Percentiles rank a stretch among this genome's conserved stretches.
These are phyloP conservation scores for Hemibagrus guttatus DNA, from an alignment of 2,797 vertebrate genomes.

Conservation along the genomic window DNA sequence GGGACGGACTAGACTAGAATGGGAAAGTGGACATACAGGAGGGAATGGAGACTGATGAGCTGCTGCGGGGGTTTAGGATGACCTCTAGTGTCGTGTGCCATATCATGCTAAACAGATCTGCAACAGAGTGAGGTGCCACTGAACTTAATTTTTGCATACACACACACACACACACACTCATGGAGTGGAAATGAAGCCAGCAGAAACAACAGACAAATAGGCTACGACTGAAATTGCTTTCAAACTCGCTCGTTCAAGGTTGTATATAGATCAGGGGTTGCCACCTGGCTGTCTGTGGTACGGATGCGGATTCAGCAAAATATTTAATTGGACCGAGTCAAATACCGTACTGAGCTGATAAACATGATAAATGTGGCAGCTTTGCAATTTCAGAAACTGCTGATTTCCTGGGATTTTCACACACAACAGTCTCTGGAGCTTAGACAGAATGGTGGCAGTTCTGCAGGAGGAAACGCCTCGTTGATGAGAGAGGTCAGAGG, in stretches of 20 bases:
- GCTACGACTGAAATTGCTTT: background rate
- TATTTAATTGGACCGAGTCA: background rate
- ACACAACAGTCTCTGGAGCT: background rate
- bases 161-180: background rate
- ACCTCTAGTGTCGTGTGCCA: conserved; percentile 33
- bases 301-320: background rate
- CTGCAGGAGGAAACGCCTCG: background rate
- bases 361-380: conserved; percentile 3
- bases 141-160: background rate
- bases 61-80: conserved; percentile 7
- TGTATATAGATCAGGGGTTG: background rate
- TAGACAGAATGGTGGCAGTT: background rate
- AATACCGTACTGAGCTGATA: conserved; percentile 5
- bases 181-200: background rate
- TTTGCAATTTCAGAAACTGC: conserved; percentile 1
- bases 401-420: conserved; percentile 1
- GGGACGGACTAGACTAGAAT: background rate
- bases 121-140: conserved; percentile 4
- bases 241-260: background rate
- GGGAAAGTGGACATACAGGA: conserved; percentile 10
- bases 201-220: background rate
- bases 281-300: background rate
- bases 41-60: conserved; percentile 27
- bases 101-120: background rate
- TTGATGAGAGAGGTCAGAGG: background rate